Evolutionary conservation across 1,140 invertebrate genomes (phyloP), one percentile per base, ranked within the genome.

Genomic region (Zophobas atratus): DNA sequence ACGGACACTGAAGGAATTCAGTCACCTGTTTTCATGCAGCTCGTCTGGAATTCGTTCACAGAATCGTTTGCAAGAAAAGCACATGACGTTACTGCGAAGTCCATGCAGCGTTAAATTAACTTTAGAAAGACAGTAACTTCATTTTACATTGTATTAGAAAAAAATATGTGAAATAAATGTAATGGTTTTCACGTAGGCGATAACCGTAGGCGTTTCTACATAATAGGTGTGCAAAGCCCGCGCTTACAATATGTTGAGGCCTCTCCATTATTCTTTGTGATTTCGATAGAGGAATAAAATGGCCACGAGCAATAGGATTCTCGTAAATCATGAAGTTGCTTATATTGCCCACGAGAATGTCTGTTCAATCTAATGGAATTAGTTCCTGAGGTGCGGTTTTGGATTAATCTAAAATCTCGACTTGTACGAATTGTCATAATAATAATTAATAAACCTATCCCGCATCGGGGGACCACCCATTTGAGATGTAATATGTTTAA

Each of bases 191-290:
- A 72, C 38, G 51, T 72, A 72, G 51, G 70, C 46, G 70, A 53
- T 51, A 51, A 6, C 70, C 48, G 70, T 72, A 35, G 70, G 70
- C 51, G 70, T 55, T 72, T 72, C 51, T 72, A 51, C 36, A 72
- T 72, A 72, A 72, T 72, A 72, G 70, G 70, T 72, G 70, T 72
- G 70, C 70, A 55, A 72, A 51, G 70, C 36, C 70, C 46, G 70
- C 51, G 57, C 46, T 55, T 51, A 51, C 70, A 72, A 36, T 72
- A 55, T 72, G 46, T 39, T 35, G 36, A 53, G 46, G 35, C 36
- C 46, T 72, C 33, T 48, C 20, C 33, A 55, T 60, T 60, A 60
- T 72, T 72, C 70, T 72, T 51, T 72, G 46, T 72, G 46, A 51
- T 55, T 53, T 72, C 70, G 51, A 72, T 51, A 72, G 35, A 56